Percentiles rank a stretch among this genome's conserved stretches.
These are phyloP conservation scores for Scelioninae gen. 2 DNA, from an alignment of 2,888 invertebrate species.

Conservation along the genomic window DNA sequence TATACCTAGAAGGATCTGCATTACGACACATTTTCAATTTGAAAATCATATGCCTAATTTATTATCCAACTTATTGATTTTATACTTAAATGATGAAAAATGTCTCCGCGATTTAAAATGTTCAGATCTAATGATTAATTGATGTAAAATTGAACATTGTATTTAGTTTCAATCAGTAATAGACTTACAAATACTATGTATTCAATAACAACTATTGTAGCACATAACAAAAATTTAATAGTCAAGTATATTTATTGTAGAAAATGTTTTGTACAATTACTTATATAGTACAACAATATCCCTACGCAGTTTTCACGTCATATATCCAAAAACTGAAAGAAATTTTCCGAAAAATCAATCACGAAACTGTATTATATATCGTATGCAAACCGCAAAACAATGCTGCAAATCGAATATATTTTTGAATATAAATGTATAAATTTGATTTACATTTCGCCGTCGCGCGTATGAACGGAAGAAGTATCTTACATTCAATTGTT, in stretches of 20 bases:
- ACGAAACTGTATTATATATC: neutral
- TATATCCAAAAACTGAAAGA: conserved; percentile 5
- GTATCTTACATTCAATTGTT: too few species aligned
- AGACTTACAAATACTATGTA: conserved; percentile 9
- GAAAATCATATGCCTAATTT: too few species aligned
- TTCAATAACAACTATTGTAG: conserved; percentile 18
- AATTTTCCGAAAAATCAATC: neutral
- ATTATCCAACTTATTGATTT: too few species aligned
- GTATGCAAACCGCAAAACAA: too few species aligned
- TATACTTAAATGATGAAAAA: too few species aligned
- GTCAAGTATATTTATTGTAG: conserved; percentile 41
- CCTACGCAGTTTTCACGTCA: neutral
- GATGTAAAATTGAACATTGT: conserved; percentile 6
- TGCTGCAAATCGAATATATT: neutral
- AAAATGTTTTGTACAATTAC: conserved; percentile 39
- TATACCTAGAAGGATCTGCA: too few species aligned
- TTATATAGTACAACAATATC: conserved; percentile 41
- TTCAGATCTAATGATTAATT: conserved; percentile 1
- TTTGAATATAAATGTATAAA: too few species aligned
- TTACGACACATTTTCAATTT: too few species aligned
- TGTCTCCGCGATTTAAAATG: too few species aligned
- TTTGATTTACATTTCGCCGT: too few species aligned
- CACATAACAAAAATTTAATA: conserved; percentile 23
- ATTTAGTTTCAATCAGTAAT: neutral
- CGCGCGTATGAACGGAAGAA: neutral